Evolutionary conservation across 2,797 vertebrate genomes (phyloP).

Genomic region (Mastacembelus armatus): DNA sequence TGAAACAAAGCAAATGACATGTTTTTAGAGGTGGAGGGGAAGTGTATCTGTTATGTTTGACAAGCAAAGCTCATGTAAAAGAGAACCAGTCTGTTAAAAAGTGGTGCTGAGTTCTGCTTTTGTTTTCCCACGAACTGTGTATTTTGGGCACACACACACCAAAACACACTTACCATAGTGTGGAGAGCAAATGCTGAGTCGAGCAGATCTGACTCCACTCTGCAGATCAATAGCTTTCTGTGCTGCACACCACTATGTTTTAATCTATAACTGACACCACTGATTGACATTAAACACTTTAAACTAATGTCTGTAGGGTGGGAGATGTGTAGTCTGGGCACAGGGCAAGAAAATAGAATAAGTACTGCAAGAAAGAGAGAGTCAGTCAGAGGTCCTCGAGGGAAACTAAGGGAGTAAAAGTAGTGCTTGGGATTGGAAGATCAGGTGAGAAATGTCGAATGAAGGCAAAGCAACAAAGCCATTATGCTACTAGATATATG

Average conservation of each 20-base stretch:
- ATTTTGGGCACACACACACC: neutral
- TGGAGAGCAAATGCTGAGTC: conserved; percentile 20
- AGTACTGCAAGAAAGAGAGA: conserved; percentile 7
- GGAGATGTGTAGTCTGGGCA: neutral
- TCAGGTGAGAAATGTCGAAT: neutral
- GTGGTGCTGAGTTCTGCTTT: neutral
- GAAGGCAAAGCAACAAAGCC: neutral
- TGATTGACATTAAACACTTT: conserved; percentile 58
- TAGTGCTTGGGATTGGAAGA: neutral
- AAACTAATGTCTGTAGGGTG: conserved; percentile 30
- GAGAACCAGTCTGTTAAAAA: too few species aligned
- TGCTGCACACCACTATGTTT: conserved; percentile 50
- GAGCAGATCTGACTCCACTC: conserved; percentile 37
- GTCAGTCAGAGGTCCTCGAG: conserved; percentile 1
- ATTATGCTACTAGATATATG: neutral
- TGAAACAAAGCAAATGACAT: too few species aligned
- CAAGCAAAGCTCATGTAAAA: neutral
- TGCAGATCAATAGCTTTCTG: conserved; percentile 53
- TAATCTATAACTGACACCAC: conserved; percentile 55
- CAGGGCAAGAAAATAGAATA: neutral
- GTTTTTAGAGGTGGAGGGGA: too few species aligned
- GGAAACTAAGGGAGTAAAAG: neutral
- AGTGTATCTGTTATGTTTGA: neutral
- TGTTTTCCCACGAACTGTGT: too few species aligned
- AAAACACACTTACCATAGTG: neutral